A percentile compares a stretch with the other conserved stretches of the same genome.
Conservation (phyloP, 2,888 invertebrate genomes). For the Pycnomerus fuliginosus region DNA sequence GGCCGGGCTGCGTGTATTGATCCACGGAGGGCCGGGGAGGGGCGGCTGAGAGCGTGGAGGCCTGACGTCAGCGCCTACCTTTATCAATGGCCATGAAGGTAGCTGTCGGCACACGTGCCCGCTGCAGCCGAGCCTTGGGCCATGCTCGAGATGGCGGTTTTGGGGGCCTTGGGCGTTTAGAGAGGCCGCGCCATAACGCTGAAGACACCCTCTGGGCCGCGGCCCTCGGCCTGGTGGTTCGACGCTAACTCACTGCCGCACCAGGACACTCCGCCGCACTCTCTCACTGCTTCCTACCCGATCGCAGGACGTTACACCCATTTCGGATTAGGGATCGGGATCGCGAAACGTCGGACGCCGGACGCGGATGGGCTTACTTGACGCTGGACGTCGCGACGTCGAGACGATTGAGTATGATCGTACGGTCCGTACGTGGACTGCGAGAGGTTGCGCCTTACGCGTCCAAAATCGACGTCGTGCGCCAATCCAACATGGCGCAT, state of each 20-base stretch:
- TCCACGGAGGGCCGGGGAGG: conserved; percentile 17
- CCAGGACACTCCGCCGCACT: conserved; percentile 41
- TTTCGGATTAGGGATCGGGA: conserved; percentile 34
- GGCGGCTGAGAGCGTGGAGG: conserved; percentile 21
- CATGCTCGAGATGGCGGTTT: conserved; percentile 29
- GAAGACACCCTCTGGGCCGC: conserved; percentile 5
- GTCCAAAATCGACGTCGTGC: conserved; percentile 22
- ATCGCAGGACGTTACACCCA: conserved; percentile 40
- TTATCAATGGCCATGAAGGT: conserved; percentile 54
- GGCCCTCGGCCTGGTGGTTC: conserved; percentile 12
- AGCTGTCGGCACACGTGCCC: conserved; percentile 51
- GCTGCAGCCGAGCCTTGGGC: conserved; percentile 42
- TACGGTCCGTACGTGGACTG: conserved; percentile 34
- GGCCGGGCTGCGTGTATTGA: conserved; percentile 23
- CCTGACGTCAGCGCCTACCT: conserved; percentile 48
- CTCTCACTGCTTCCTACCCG: conserved; percentile 28
- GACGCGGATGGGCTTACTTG: conserved; percentile 32
- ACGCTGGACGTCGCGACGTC: conserved; percentile 43
- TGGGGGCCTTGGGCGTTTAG: conserved; percentile 7
- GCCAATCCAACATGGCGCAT: conserved; percentile 32
- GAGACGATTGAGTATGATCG: conserved; percentile 31
- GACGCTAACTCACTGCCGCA: conserved; percentile 35
- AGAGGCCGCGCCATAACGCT: conserved; percentile 21
- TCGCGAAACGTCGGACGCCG: conserved; percentile 26
- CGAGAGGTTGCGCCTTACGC: conserved; percentile 34